phyloP scores from a whole-genome alignment of 2,888 invertebrate species.

The Helicoverpa assulta region DNA sequence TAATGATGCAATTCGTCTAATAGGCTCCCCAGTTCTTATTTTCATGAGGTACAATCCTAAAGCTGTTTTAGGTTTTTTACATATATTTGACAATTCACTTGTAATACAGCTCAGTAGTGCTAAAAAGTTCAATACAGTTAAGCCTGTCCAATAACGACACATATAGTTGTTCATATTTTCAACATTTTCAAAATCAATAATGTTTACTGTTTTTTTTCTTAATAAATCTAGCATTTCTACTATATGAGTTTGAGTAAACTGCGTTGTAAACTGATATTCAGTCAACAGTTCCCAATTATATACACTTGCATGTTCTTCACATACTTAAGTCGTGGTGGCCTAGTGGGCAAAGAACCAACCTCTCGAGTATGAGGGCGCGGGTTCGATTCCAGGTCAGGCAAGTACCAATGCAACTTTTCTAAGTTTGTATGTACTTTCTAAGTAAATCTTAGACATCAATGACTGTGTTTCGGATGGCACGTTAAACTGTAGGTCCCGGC shows the following conservation, averaged over 20 bases:
- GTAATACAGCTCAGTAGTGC: too few relatives aligned
- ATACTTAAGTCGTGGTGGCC: too few relatives aligned
- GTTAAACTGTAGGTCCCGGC: too few relatives aligned
- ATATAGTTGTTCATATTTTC: constrained; percentile 14
- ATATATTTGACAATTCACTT: too few relatives aligned
- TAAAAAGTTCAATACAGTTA: constrained; percentile 6
- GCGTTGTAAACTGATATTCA: constrained; percentile 12
- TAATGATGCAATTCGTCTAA: too few relatives aligned
- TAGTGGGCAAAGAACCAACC: too few relatives aligned
- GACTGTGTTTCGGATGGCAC: too few relatives aligned
- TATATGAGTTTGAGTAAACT: constrained; percentile 4
- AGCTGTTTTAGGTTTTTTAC: constrained; percentile 15
- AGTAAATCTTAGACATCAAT: too few relatives aligned
- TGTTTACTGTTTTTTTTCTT: constrained; percentile 3
- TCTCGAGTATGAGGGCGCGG: too few relatives aligned
- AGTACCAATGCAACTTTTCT: too few relatives aligned
- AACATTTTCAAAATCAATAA: constrained; percentile 10
- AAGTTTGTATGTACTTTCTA: too few relatives aligned
- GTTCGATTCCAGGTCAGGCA: too few relatives aligned
- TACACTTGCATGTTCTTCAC: constrained; percentile 6
- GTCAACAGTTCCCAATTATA: constrained; percentile 17
- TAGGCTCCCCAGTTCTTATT: constrained; percentile 17
- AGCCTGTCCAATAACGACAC: constrained; percentile 6
- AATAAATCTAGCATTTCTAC: constrained; percentile 13
- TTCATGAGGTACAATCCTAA: constrained; percentile 14